A percentile compares a stretch with the other conserved stretches of the same genome.
Evolutionary conservation across 2,797 vertebrate genomes (phyloP).

Genomic region (Tokudaia tokunoshimensis): DNA sequence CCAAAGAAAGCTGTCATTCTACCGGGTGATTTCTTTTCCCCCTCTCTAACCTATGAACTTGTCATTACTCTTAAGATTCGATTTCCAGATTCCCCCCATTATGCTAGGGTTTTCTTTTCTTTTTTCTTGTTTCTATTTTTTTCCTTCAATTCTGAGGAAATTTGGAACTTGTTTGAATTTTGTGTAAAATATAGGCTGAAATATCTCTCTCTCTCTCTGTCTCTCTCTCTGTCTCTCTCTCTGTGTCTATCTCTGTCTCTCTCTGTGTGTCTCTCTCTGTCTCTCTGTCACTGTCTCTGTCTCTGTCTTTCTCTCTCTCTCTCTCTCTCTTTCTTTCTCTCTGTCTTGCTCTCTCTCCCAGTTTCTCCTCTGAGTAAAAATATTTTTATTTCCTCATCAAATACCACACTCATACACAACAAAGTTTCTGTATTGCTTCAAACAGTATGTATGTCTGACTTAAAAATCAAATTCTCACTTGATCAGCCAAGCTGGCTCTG

Average conservation of each 20-base stretch:
- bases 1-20: background rate
- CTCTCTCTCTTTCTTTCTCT: too few relatives aligned
- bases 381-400: constrained; percentile 2
- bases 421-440: background rate
- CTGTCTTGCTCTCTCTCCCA: too few relatives aligned
- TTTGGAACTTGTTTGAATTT: constrained; percentile 43
- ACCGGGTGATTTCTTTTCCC: background rate
- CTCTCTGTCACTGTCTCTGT: background rate
- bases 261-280: background rate
- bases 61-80: background rate
- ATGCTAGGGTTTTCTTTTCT: background rate
- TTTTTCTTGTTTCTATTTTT: background rate
- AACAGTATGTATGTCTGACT: background rate
- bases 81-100: background rate
- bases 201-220: background rate
- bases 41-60: background rate
- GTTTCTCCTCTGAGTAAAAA: constrained; percentile 49
- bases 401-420: background rate
- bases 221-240: too few relatives aligned
- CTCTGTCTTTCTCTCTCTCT: background rate
- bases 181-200: background rate
- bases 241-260: too few relatives aligned
- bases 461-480: background rate
- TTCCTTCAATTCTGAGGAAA: constrained; percentile 29
- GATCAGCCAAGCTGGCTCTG: background rate